phyloP scores from a whole-genome alignment of 2,113 vertebrate species.

The Potamarius usumacintae region DNA sequence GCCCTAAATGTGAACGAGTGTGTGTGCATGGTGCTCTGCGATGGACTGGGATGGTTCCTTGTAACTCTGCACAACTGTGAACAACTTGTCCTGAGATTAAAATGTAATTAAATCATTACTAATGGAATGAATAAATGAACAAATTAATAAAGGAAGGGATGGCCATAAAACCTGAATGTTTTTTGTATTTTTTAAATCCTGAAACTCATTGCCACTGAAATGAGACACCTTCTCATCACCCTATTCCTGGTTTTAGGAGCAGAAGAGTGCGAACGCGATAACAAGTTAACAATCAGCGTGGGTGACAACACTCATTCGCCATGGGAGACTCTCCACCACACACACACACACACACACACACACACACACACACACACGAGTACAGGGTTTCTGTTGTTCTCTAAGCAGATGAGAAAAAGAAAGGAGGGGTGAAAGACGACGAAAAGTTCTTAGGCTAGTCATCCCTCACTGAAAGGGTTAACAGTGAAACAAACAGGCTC shows the following conservation, averaged over 20 bases:
- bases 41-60: neutral
- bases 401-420: slow-evolving; percentile 4
- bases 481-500: slow-evolving; percentile 44
- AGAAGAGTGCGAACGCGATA: slow-evolving; percentile 56
- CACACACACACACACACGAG: slow-evolving; percentile 30
- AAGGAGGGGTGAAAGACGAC: neutral
- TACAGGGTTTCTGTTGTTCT: slow-evolving; percentile 36
- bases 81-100: neutral
- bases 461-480: slow-evolving; percentile 34
- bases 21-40: neutral
- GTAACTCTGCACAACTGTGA: neutral
- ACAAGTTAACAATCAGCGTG: slow-evolving; percentile 59
- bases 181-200: slow-evolving; percentile 2
- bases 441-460: slow-evolving; percentile 1
- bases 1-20: neutral
- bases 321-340: slow-evolving; percentile 21
- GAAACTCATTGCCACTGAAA: slow-evolving; percentile 13
- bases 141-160: neutral
- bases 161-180: neutral
- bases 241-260: slow-evolving; percentile 46
- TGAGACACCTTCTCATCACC: slow-evolving; percentile 51
- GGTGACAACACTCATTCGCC: slow-evolving; percentile 52
- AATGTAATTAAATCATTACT: neutral
- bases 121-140: neutral
- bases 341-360: slow-evolving; percentile 30